Percentiles rank a stretch among this genome's conserved stretches.
phyloP scores from a whole-genome alignment of 2,797 vertebrate genomes.

The Poeciliopsis gracilis region DNA sequence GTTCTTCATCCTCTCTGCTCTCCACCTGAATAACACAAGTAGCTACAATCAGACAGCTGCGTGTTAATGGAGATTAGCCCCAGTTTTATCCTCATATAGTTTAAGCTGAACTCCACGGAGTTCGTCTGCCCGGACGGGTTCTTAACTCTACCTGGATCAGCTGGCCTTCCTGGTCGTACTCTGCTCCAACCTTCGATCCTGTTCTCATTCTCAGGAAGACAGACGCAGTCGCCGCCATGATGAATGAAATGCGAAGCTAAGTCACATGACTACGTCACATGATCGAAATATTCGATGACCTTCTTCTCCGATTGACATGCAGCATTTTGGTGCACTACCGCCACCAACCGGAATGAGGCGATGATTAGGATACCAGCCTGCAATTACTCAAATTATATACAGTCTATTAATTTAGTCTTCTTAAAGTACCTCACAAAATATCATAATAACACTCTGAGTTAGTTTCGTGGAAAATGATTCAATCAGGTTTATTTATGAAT shows the following conservation, averaged over 20 bases:
- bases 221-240: constrained; percentile 77
- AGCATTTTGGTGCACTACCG: neutral
- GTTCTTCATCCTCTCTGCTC: constrained; percentile 96
- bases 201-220: constrained; percentile 81
- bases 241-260: constrained; percentile 12
- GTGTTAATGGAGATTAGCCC: neutral
- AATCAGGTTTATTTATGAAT: too few species aligned
- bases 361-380: neutral
- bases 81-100: neutral
- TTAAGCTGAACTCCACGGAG: neutral
- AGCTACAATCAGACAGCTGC: neutral
- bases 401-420: neutral
- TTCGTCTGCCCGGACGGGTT: neutral
- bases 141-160: constrained; percentile 76
- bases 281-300: neutral
- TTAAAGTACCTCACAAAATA: neutral
- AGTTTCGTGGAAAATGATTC: too few species aligned
- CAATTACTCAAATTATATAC: neutral
- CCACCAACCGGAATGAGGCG: neutral
- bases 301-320: neutral
- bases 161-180: constrained; percentile 84
- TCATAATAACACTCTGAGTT: neutral
- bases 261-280: constrained; percentile 64
- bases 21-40: constrained; percentile 84
- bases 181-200: constrained; percentile 79